A percentile compares a stretch with the other conserved stretches of the same genome.
Conservation (phyloP, 92 coral and sea anemone species). For the Porites lobata region DNA sequence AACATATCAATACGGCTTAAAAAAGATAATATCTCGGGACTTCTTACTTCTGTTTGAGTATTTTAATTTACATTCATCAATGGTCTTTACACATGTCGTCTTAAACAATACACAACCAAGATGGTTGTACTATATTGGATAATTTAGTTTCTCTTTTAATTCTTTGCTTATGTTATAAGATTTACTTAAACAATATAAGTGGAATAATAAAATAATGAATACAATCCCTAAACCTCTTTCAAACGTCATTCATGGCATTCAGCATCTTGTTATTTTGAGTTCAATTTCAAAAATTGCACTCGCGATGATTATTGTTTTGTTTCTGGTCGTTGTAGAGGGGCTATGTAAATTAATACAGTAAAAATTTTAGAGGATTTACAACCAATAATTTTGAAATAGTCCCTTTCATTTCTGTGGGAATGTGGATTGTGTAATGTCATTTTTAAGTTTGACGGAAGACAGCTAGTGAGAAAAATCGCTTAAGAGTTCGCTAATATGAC, state of each 20-base stretch:
- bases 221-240: slow-evolving; percentile 18
- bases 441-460: background rate
- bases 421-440: background rate
- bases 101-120: slow-evolving; percentile 3
- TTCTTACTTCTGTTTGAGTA: background rate
- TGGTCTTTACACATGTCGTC: slow-evolving; percentile 58
- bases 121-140: slow-evolving; percentile 6
- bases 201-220: background rate
- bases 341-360: background rate
- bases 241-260: background rate
- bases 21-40: background rate
- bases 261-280: background rate
- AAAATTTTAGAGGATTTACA: too few relatives aligned
- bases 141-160: background rate
- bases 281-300: background rate
- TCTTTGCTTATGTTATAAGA: background rate
- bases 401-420: background rate
- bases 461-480: background rate
- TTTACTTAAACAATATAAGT: background rate
- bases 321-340: background rate
- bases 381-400: background rate
- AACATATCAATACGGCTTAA: background rate
- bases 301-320: too few relatives aligned
- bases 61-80: slow-evolving; percentile 23
- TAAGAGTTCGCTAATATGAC: too few relatives aligned